These are phyloP conservation scores for Phodopus roborovskii DNA, from an alignment of 2,113 vertebrate genomes.

Conservation along the genomic window DNA sequence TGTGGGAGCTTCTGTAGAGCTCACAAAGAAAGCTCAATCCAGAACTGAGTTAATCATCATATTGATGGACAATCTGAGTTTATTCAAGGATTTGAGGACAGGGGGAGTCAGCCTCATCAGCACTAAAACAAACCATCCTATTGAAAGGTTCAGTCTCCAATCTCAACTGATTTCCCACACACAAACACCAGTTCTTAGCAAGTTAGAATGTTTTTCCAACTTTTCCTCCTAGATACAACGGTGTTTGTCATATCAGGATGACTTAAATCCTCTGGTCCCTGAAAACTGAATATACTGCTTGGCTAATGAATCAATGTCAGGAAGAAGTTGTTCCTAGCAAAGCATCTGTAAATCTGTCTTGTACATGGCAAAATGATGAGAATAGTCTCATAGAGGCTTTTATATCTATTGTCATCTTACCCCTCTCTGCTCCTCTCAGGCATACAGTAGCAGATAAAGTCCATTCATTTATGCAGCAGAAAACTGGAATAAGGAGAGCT, in stretches of 20 bases:
- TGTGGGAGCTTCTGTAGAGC: neutral
- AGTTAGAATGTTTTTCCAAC: neutral
- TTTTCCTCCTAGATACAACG: neutral
- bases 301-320: neutral
- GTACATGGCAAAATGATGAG: neutral
- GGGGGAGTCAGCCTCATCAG: neutral
- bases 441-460: neutral
- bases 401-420: neutral
- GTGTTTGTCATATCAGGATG: neutral
- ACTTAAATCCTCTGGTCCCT: neutral
- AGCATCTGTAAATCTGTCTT: neutral
- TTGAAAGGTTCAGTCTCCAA: constrained; percentile 23
- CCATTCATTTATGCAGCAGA: neutral
- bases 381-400: neutral
- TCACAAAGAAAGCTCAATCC: constrained; percentile 53
- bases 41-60: constrained; percentile 76
- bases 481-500: neutral
- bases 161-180: neutral
- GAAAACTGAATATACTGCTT: constrained; percentile 27
- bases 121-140: constrained; percentile 59
- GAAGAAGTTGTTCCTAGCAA: neutral
- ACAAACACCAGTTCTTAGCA: neutral
- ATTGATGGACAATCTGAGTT: constrained; percentile 59
- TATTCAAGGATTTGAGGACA: constrained; percentile 56
- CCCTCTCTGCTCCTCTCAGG: neutral